phyloP scores from a whole-genome alignment of 2,113 vertebrate genomes.

The Microcebus griseorufus region DNA sequence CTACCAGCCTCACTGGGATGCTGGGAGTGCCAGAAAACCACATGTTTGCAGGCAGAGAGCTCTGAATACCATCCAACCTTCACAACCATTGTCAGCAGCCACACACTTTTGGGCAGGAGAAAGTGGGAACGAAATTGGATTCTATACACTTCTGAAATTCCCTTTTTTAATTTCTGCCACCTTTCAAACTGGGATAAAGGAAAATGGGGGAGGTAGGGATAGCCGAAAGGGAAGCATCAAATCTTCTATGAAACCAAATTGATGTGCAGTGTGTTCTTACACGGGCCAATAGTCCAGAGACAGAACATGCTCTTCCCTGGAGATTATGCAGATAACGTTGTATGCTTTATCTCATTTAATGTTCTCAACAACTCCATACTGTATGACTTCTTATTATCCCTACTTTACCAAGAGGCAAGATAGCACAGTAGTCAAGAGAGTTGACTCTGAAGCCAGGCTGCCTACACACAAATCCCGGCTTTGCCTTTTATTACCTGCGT shows the following conservation, averaged over 20 bases:
- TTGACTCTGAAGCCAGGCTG: not conserved
- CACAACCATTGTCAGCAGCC: not conserved
- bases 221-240: not conserved
- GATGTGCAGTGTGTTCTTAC: not conserved
- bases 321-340: not conserved
- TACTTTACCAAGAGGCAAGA: not conserved
- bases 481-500: not conserved
- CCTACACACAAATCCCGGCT: not conserved
- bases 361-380: not conserved
- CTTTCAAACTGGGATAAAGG: not conserved
- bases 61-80: not conserved
- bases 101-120: not conserved
- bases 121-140: not conserved
- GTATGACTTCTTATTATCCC: not conserved
- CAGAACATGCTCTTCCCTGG: not conserved
- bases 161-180: not conserved
- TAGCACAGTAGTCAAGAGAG: not conserved
- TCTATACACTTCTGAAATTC: not conserved
- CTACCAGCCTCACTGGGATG: not conserved
- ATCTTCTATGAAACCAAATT: not conserved
- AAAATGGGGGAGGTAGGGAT: not conserved
- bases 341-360: not conserved
- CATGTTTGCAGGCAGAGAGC: not conserved
- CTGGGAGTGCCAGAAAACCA: too few relatives aligned
- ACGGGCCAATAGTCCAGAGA: not conserved